Percentiles rank a stretch among this genome's conserved stretches.
These are phyloP conservation scores for Panthera tigris DNA, from an alignment of 2,113 vertebrate genomes.

Conservation along the genomic window DNA sequence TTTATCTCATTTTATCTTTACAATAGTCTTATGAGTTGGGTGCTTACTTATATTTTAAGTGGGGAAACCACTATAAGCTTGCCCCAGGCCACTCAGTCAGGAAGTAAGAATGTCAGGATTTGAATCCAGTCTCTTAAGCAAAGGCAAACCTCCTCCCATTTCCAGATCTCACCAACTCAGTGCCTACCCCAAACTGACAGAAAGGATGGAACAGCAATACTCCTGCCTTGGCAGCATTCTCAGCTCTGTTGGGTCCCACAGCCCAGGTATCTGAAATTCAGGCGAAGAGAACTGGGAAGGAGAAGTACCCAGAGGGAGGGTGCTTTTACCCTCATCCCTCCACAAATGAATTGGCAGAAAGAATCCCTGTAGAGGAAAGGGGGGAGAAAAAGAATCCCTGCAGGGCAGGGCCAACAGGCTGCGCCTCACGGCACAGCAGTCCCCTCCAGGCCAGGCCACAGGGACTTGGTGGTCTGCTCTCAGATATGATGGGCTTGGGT, in stretches of 20 bases:
- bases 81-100: background rate
- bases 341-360: background rate
- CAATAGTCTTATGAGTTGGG: background rate
- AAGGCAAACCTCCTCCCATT: background rate
- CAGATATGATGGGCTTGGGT: background rate
- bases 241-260: background rate
- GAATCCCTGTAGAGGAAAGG: background rate
- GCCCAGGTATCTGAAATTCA: background rate
- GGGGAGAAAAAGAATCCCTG: background rate
- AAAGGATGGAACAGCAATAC: background rate
- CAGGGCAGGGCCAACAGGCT: background rate
- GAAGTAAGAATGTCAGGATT: background rate
- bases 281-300: background rate
- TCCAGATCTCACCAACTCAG: background rate
- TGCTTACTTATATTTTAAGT: slow-evolving; percentile 14
- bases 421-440: background rate
- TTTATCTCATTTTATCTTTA: background rate
- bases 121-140: background rate
- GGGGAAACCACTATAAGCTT: background rate
- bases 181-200: background rate
- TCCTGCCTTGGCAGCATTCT: background rate
- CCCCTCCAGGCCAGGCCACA: background rate
- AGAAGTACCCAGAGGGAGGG: too few species aligned
- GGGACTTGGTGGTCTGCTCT: background rate
- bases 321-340: background rate